A percentile compares a stretch with the other conserved stretches of the same genome.
These are phyloP conservation scores for Drosophila littoralis DNA, from an alignment of 1,140 invertebrate species.

Conservation along the genomic window DNA sequence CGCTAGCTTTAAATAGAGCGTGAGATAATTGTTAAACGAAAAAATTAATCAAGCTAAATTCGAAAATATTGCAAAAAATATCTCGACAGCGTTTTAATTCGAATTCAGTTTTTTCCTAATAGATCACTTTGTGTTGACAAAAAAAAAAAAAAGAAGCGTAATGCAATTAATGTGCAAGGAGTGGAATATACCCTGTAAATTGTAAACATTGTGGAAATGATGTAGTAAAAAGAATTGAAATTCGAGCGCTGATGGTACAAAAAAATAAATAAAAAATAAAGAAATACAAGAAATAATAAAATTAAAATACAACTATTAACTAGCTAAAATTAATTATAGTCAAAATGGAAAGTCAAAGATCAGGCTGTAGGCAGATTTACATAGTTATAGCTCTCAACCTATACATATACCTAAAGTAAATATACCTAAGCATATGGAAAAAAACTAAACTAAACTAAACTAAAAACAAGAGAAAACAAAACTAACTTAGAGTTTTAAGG, in stretches of 20 bases:
- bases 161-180: not conserved
- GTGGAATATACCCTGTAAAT: slow-evolving; percentile 59
- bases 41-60: slow-evolving; percentile 16
- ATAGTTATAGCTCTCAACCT: slow-evolving; percentile 1
- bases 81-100: slow-evolving; percentile 49
- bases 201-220: slow-evolving; percentile 44
- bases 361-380: slow-evolving; percentile 29
- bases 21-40: slow-evolving; percentile 16
- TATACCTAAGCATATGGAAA: slow-evolving; percentile 16
- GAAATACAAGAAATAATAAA: slow-evolving; percentile 33
- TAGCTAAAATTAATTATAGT: slow-evolving; percentile 67
- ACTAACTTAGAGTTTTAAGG: slow-evolving; percentile 24
- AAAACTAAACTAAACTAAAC: slow-evolving; percentile 46
- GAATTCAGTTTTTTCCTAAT: slow-evolving; percentile 37
- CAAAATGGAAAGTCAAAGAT: slow-evolving; percentile 29
- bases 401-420: slow-evolving; percentile 31
- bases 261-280: slow-evolving; percentile 38
- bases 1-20: slow-evolving; percentile 10
- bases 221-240: slow-evolving; percentile 64
- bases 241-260: slow-evolving; percentile 84
- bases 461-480: slow-evolving; percentile 36
- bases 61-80: not conserved
- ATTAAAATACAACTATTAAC: slow-evolving; percentile 32
- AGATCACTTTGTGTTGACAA: slow-evolving; percentile 13
- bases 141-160: slow-evolving; percentile 1